Conservation (phyloP, 2,113 vertebrate genomes). For the Chiloscyllium plagiosum region DNA sequence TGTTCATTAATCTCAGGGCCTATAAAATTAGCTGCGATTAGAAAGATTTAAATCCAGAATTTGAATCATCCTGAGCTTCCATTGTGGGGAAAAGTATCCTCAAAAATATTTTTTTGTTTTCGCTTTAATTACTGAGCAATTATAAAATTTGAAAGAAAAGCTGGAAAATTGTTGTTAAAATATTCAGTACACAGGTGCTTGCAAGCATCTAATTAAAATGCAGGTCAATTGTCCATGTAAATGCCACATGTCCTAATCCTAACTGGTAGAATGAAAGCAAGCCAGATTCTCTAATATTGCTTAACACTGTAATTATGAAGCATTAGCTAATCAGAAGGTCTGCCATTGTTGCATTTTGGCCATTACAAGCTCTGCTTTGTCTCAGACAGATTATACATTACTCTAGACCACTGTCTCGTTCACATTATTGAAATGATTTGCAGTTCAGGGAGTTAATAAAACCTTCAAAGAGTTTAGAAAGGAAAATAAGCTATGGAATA, state of each 20-base stretch:
- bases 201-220: background rate
- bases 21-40: background rate
- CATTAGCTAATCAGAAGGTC: background rate
- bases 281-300: background rate
- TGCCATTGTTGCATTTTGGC: background rate
- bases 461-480: too few species aligned
- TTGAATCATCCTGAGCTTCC: background rate
- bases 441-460: too few species aligned
- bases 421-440: background rate
- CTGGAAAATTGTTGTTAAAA: background rate
- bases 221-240: background rate
- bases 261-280: background rate
- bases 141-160: too few species aligned
- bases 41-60: background rate
- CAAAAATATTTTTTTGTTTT: background rate
- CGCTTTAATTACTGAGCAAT: background rate
- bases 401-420: background rate
- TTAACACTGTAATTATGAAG: conserved; percentile 27
- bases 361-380: background rate
- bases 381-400: background rate
- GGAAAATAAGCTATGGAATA: too few species aligned
- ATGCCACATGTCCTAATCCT: background rate
- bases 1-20: too few species aligned
- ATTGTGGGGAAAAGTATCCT: background rate
- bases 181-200: background rate